These are phyloP conservation scores for Drosophila kambysellisi DNA, from an alignment of 2,888 invertebrate species.

Conservation along the genomic window DNA sequence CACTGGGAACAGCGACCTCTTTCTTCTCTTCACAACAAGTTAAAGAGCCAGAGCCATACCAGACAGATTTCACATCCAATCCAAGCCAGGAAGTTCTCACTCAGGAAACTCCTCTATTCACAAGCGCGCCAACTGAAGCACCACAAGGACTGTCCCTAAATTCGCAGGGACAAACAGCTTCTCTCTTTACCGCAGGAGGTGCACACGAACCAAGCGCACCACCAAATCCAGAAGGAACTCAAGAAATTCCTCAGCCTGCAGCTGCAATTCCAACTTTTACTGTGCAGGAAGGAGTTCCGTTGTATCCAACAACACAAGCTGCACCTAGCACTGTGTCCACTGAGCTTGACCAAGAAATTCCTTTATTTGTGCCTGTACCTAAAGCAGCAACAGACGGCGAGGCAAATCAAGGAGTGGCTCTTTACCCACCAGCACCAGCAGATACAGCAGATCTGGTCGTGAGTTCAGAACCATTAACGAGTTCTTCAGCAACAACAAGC, in stretches of 20 bases:
- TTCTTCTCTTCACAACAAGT: conserved; percentile 28
- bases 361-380: conserved; percentile 66
- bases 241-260: not conserved
- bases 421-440: conserved; percentile 50
- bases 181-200: conserved; percentile 17
- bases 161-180: not conserved
- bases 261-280: conserved; percentile 1
- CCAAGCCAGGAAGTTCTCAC: not conserved
- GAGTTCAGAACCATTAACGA: not conserved
- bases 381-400: conserved; percentile 1
- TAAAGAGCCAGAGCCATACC: conserved; percentile 1
- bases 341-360: conserved; percentile 6
- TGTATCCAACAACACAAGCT: conserved; percentile 19
- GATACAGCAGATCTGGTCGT: not conserved
- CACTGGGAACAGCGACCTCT: conserved; percentile 14
- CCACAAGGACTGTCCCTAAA: not conserved
- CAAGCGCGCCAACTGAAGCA: not conserved
- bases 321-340: conserved; percentile 2
- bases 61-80: not conserved
- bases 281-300: not conserved
- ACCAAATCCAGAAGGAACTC: not conserved
- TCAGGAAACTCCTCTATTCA: conserved; percentile 6
- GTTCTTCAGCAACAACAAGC: not conserved
- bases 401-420: conserved; percentile 6
- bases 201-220: not conserved